Percentiles rank a stretch among this genome's conserved stretches.
Evolutionary conservation across 2,888 invertebrate species (phyloP).

Genomic region (Folsomia candida): DNA sequence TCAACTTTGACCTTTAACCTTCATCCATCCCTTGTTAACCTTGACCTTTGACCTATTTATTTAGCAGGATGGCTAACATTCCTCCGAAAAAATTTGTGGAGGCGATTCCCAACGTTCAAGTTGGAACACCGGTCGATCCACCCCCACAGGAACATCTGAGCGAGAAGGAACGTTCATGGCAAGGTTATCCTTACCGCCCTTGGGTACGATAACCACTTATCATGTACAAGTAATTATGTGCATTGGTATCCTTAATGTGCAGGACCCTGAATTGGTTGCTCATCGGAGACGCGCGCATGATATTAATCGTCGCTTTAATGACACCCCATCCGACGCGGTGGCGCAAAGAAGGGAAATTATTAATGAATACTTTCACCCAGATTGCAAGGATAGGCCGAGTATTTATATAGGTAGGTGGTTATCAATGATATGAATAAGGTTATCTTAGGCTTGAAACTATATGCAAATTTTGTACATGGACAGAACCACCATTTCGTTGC

Average conservation of each 20-base stretch:
- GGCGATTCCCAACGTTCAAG: neutral
- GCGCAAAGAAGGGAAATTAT: slow-evolving; percentile 19
- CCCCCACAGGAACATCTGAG: slow-evolving; percentile 30
- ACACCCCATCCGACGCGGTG: slow-evolving; percentile 14
- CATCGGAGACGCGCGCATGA: slow-evolving; percentile 17
- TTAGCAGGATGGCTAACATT: too few relatives aligned
- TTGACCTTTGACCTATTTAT: too few relatives aligned
- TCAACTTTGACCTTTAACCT: too few relatives aligned
- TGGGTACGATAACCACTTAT: neutral
- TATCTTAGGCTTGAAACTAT: neutral
- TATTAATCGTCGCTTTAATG: slow-evolving; percentile 25
- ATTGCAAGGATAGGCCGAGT: slow-evolving; percentile 23
- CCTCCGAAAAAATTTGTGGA: too few relatives aligned
- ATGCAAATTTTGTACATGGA: too few relatives aligned
- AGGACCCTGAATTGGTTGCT: slow-evolving; percentile 11
- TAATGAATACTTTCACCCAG: slow-evolving; percentile 28
- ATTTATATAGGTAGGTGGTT: slow-evolving; percentile 16
- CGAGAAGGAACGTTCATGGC: slow-evolving; percentile 45
- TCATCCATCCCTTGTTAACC: too few relatives aligned
- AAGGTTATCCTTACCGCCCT: slow-evolving; percentile 33
- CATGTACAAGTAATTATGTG: too few relatives aligned
- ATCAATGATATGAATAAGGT: neutral
- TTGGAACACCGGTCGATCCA: neutral
- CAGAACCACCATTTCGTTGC: slow-evolving; percentile 37
- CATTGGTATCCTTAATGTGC: neutral